phyloP scores from a whole-genome alignment of 2,113 vertebrate genomes.

The Varanus komodoensis region DNA sequence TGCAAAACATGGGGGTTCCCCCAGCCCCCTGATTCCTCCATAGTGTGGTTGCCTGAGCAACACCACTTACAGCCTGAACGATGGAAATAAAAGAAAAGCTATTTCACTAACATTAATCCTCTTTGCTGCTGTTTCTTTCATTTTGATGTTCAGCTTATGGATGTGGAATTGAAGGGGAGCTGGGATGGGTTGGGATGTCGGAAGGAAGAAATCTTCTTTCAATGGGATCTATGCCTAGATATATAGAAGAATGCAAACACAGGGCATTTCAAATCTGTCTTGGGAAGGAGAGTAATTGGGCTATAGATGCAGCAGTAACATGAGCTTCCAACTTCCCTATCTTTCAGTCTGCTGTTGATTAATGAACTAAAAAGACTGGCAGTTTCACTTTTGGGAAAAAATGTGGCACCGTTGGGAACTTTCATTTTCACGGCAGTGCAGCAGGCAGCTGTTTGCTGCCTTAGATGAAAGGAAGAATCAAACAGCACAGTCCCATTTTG shows the following conservation, averaged over 20 bases:
- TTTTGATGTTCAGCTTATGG: not conserved
- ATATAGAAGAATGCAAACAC: not conserved
- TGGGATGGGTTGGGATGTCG: not conserved
- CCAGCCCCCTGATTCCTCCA: not conserved
- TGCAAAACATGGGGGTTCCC: not conserved
- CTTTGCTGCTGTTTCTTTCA: not conserved
- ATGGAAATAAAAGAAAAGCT: not conserved
- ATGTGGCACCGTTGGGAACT: not conserved
- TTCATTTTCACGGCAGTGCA: not conserved
- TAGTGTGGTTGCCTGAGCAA: not conserved
- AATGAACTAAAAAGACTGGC: slow-evolving; percentile 17
- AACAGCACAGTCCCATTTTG: not conserved
- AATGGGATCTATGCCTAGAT: not conserved
- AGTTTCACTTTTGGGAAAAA: slow-evolving; percentile 10
- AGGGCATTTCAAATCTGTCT: slow-evolving; percentile 8
- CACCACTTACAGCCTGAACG: not conserved
- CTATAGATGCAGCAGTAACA: slow-evolving; percentile 1
- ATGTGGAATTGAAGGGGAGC: slow-evolving; percentile 1
- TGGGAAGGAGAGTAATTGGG: slow-evolving; percentile 2
- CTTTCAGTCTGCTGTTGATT: slow-evolving; percentile 26
- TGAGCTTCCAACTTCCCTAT: not conserved
- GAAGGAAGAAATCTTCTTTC: not conserved
- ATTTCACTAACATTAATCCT: not conserved
- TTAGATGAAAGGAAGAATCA: slow-evolving; percentile 1
- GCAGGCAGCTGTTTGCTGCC: not conserved